Conservation (phyloP, 1,140 invertebrate species). For the Sipha flava region DNA sequence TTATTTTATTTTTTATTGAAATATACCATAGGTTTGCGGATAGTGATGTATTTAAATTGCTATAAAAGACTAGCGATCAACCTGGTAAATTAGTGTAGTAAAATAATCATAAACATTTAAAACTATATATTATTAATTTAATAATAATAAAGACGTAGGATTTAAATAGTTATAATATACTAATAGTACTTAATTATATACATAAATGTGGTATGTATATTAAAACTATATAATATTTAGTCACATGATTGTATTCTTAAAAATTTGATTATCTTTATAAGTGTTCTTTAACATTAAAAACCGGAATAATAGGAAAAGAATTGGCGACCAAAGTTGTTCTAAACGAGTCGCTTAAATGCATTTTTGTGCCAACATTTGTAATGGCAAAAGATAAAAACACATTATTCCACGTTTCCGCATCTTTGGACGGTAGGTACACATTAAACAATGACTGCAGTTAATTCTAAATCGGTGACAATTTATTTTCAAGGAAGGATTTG, state of each 20-base stretch:
- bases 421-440: neutral
- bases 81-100: too few relatives aligned
- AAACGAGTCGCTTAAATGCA: neutral
- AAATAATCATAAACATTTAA: too few relatives aligned
- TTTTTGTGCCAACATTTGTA: neutral
- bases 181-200: too few relatives aligned
- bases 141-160: too few relatives aligned
- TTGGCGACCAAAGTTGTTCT: neutral
- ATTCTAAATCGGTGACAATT: neutral
- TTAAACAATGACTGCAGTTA: neutral
- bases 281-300: neutral
- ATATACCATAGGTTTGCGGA: too few relatives aligned
- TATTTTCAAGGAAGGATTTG: neutral
- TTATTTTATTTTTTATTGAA: too few relatives aligned
- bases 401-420: neutral
- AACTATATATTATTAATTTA: too few relatives aligned
- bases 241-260: neutral
- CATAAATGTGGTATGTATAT: too few relatives aligned
- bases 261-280: neutral
- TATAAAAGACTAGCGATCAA: too few relatives aligned
- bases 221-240: too few relatives aligned
- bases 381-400: conserved; percentile 10
- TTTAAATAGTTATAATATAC: too few relatives aligned
- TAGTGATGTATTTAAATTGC: too few relatives aligned
- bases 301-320: neutral